A percentile compares a stretch with the other conserved stretches of the same genome.
Evolutionary conservation across 2,888 invertebrate genomes (phyloP).

Genomic region (Piscicola geometra): DNA sequence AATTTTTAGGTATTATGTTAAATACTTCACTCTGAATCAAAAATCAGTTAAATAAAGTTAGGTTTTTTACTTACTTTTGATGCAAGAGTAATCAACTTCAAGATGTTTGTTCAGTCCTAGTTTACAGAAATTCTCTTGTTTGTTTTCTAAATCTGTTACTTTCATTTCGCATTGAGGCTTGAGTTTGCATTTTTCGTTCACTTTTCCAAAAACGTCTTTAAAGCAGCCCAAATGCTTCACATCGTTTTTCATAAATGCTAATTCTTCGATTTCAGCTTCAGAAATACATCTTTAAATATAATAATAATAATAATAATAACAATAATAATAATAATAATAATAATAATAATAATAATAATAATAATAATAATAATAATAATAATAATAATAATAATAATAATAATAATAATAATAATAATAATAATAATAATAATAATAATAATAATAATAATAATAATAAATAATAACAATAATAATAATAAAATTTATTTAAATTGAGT

Average conservation of each 20-base stretch:
- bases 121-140: slow-evolving; percentile 22
- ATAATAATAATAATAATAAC: too few species aligned
- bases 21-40: not conserved
- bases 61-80: slow-evolving; percentile 21
- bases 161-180: slow-evolving; percentile 13
- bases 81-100: slow-evolving; percentile 30
- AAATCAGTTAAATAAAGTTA: not conserved
- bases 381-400: too few species aligned
- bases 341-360: too few species aligned
- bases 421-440: too few species aligned
- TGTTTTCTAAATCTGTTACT: slow-evolving; percentile 17
- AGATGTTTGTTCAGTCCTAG: slow-evolving; percentile 30
- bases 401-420: too few species aligned
- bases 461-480: too few species aligned
- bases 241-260: slow-evolving; percentile 16
- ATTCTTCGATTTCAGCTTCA: slow-evolving; percentile 7
- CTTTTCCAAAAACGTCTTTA: slow-evolving; percentile 22
- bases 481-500: too few species aligned
- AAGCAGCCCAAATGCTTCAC: slow-evolving; percentile 27
- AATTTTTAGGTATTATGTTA: slow-evolving; percentile 5
- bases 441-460: too few species aligned
- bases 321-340: too few species aligned
- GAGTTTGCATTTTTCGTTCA: slow-evolving; percentile 25
- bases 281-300: slow-evolving; percentile 24
- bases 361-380: too few species aligned